These are phyloP conservation scores for Sandelia bainsii DNA, from an alignment of 2,797 vertebrate species.

Conservation along the genomic window DNA sequence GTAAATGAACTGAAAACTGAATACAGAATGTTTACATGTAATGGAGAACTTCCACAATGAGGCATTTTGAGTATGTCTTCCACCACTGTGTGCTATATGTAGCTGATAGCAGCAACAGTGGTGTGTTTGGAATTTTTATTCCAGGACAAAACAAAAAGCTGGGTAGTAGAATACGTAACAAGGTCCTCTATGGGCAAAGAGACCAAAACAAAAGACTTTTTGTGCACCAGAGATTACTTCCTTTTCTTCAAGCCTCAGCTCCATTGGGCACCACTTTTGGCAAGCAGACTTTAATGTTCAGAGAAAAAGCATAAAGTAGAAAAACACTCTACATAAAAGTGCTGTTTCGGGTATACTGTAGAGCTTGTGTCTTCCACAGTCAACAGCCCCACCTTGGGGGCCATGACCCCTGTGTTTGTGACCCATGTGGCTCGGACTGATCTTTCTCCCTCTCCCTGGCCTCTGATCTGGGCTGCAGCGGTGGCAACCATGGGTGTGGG, in stretches of 20 bases:
- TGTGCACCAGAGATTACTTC: conserved; percentile 4
- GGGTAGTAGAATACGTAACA: conserved; percentile 20
- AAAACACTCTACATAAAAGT: background rate
- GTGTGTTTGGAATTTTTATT: conserved; percentile 26
- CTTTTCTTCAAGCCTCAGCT: conserved; percentile 7
- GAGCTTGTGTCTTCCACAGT: conserved; percentile 9
- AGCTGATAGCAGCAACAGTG: conserved; percentile 5
- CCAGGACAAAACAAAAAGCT: background rate
- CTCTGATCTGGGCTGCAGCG: conserved; percentile 72
- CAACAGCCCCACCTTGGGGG: conserved; percentile 27
- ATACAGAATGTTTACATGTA: background rate
- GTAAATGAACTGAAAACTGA: background rate
- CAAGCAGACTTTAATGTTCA: conserved; percentile 21
- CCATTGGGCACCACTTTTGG: conserved; percentile 17
- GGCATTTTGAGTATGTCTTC: background rate
- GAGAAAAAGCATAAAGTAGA: background rate
- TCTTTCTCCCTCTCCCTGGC: conserved; percentile 24
- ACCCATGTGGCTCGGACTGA: conserved; percentile 32
- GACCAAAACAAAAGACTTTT: conserved; percentile 9
- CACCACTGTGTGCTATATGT: conserved; percentile 25
- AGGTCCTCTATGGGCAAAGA: conserved; percentile 17
- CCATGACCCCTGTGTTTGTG: conserved; percentile 8
- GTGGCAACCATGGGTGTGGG: conserved; percentile 66
- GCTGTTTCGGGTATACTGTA: conserved; percentile 9
- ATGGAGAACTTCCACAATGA: background rate